A percentile compares a stretch with the other conserved stretches of the same genome.
Conservation (phyloP, 2,113 vertebrate species). For the Steatornis caripensis region DNA sequence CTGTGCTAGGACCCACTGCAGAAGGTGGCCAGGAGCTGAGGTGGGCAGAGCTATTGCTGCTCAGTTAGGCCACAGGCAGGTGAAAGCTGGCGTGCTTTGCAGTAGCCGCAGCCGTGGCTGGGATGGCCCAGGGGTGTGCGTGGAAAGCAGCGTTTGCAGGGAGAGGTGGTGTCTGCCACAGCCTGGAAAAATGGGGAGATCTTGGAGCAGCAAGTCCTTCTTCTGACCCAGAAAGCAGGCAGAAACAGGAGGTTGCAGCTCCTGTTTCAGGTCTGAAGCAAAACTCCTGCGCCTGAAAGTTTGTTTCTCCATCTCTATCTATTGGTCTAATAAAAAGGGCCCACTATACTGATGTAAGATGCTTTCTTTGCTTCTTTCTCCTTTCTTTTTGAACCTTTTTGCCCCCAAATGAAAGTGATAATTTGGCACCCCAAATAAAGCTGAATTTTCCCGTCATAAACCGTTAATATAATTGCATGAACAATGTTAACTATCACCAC, state of each 20-base stretch:
- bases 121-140: neutral
- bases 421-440: constrained; percentile 30
- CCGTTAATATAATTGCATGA: constrained; percentile 48
- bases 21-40: neutral
- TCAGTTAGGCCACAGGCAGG: accelerated
- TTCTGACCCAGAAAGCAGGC: neutral
- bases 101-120: neutral
- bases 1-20: neutral
- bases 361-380: neutral
- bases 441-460: constrained; percentile 28
- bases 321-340: neutral
- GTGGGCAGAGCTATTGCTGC: neutral
- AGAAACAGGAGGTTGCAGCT: neutral
- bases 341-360: neutral
- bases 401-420: neutral
- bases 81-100: neutral
- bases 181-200: neutral
- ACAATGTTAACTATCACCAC: constrained; percentile 57
- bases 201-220: neutral
- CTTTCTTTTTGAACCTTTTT: neutral
- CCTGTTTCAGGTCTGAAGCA: neutral
- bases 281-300: neutral
- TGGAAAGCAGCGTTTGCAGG: neutral
- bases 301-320: neutral
- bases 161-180: neutral